Evolutionary conservation across 1,140 invertebrate species (phyloP), one percentile per base, ranked within the genome.

Genomic region (Hycleus cichorii): DNA sequence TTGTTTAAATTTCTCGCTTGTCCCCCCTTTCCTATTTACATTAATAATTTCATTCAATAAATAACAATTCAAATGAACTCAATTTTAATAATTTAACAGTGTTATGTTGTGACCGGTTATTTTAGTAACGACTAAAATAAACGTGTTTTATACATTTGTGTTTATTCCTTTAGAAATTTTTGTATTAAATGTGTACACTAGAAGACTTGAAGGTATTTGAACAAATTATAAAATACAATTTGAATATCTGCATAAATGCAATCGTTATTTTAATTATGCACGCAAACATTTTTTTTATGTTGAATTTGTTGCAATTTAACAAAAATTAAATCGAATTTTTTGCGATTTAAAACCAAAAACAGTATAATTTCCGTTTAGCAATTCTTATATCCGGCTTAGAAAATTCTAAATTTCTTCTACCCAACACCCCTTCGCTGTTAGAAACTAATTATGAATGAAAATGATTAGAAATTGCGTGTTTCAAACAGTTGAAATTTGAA

Each of bases 101-200:
- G 32, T 32, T 32, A 7, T 32, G 2, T 32, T 5, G 32, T 32
- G 32, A 7, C 18, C 32, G 32, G 32, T 7, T 32, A 32, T 32
- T 32, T 32, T 32, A 5, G 32, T 32, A 32, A 46, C 10, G 32
- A 32, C 32, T 1, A 32, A 32, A 32, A 32, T 32, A 32, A 32
- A 32, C 32, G 32, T 32, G 32, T 32, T 32, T 32, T 32, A 32
- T 18, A 18, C 18, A 18, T 18, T 18, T 32, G 32, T 32, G 32
- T 4, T 5, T 32, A 3, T 32, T 32, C 32, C 7, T 32, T 32
- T 4, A 3, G 7, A 26, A 50, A 18, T 18, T 18, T 53, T 51
- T 47, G 4, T 5, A 12, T 54, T 58, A 49, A 62, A 78, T 78
- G 77, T 78, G 76, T 64, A 75, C 76, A 32, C 75, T 76, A 32